Evolutionary conservation across 2,113 vertebrate genomes (phyloP), one percentile per base, ranked within the genome.

Genomic region (Ciconia maguari): DNA sequence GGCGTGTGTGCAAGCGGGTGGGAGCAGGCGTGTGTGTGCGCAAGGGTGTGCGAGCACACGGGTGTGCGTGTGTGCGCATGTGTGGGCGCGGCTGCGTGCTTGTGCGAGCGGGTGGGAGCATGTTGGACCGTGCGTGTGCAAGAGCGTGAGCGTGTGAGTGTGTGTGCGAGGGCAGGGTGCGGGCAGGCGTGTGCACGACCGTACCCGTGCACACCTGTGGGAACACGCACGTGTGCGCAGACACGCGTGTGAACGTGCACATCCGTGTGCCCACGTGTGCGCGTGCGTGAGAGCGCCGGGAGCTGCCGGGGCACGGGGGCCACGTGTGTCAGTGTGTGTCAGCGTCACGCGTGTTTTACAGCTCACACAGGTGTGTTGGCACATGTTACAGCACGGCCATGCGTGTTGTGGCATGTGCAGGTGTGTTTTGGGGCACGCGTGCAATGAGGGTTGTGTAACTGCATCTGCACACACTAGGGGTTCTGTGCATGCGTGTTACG

Each of bases 391-490:
- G 41, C 66, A 2, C 1, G 3, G 2, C 11, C 24, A 9, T 1
- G 13, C 2, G 2, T 55, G 64, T 30, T 3, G 7, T 9, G 41
- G n/a, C 6, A 0, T 36, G 64, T 48, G 20, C 41, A 13, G 62
- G 38, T 13, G 0, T 60, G 82, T 41, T 46, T 5, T 1, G 5
- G 57, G 41, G 20, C 49, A 38, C 4, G 0, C 4, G 9, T 11
- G 44, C 3, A 0, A 5, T 1, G 34, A 18, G 20, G 20, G 44
- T 2, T 12, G 36, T 19, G 69, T 17, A 17, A n/a, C 19, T 3
- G 48, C 41, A 1, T 9, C n/a, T 30, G 29, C 46, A 11, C 11
- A 7, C 18, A 1, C 30, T 9, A 4, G 1, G 0, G 27, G 32
- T 15, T 10, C 48, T 34, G n/a, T 16, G 41, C 58, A 9, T 0